phyloP scores from a whole-genome alignment of 2,888 invertebrate species.

The Scotopteryx bipunctaria region DNA sequence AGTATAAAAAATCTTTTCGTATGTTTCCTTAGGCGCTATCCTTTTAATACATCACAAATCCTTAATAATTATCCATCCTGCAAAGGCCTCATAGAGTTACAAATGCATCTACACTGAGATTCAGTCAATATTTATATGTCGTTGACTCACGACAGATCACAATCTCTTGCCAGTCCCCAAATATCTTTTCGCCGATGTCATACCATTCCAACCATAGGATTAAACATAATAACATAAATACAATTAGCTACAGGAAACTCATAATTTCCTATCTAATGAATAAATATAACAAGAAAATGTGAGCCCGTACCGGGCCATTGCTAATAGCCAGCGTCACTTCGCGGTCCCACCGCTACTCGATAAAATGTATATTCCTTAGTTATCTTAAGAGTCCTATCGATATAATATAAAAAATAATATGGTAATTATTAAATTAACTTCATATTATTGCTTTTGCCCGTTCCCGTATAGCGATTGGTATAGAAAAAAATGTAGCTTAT shows the following conservation, averaged over 20 bases:
- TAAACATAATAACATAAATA: conserved; percentile 75
- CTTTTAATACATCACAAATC: conserved; percentile 83
- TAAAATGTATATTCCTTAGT: conserved; percentile 71
- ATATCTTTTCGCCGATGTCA: conserved; percentile 73
- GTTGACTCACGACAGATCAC: conserved; percentile 83
- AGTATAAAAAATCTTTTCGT: conserved; percentile 84
- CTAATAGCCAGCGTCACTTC: conserved; percentile 78
- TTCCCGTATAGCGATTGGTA: conserved; percentile 84
- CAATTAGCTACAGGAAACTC: conserved; percentile 82
- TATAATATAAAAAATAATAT: conserved; percentile 83
- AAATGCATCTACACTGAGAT: conserved; percentile 84
- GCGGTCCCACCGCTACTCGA: conserved; percentile 81
- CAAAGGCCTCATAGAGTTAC: conserved; percentile 84
- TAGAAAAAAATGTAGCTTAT: conserved; percentile 80
- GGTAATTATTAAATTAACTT: conserved; percentile 84
- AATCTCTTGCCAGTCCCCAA: conserved; percentile 81
- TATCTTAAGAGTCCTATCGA: conserved; percentile 77
- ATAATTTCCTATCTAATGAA: conserved; percentile 81
- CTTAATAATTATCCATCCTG: conserved; percentile 83
- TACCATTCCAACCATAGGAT: conserved; percentile 79
- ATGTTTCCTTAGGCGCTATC: conserved; percentile 84
- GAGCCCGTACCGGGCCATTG: conserved; percentile 64
- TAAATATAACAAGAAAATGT: conserved; percentile 80
- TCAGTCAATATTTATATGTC: conserved; percentile 84
- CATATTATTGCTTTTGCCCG: conserved; percentile 84